phyloP scores from a whole-genome alignment of 2,797 vertebrate genomes.

The Eleutherodactylus coqui region DNA sequence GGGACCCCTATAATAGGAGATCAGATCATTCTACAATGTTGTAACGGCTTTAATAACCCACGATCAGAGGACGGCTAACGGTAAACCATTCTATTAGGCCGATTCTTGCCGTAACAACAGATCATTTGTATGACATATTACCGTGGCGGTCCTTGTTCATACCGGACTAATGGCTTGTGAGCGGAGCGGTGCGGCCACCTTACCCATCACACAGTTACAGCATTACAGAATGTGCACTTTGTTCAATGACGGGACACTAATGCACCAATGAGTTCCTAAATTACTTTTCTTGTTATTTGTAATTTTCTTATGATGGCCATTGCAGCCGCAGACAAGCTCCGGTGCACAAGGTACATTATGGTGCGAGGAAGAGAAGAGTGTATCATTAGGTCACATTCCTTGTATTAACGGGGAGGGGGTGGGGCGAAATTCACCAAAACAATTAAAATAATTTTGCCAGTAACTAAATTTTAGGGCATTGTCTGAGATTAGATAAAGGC shows the following conservation, averaged over 20 bases:
- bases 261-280: constrained; percentile 36
- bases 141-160: not conserved
- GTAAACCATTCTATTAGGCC: not conserved
- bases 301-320: not conserved
- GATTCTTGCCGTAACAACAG: not conserved
- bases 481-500: too few species aligned
- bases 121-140: constrained; percentile 20
- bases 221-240: constrained; percentile 1
- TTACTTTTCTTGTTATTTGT: constrained; percentile 44
- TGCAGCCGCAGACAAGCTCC: not conserved
- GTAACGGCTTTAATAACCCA: not conserved
- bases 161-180: not conserved
- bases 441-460: too few species aligned
- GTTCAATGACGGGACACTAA: constrained; percentile 25
- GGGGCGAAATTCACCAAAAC: too few species aligned
- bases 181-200: constrained; percentile 7
- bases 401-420: too few species aligned
- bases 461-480: too few species aligned
- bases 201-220: constrained; percentile 18
- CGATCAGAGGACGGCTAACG: not conserved
- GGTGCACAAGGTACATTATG: not conserved
- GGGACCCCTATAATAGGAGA: too few species aligned
- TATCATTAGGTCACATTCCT: not conserved
- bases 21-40: not conserved
- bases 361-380: not conserved